Evolutionary conservation across 2,797 vertebrate species (phyloP), one percentile per base, ranked within the genome.

Genomic region (Gadopsis marmoratus): DNA sequence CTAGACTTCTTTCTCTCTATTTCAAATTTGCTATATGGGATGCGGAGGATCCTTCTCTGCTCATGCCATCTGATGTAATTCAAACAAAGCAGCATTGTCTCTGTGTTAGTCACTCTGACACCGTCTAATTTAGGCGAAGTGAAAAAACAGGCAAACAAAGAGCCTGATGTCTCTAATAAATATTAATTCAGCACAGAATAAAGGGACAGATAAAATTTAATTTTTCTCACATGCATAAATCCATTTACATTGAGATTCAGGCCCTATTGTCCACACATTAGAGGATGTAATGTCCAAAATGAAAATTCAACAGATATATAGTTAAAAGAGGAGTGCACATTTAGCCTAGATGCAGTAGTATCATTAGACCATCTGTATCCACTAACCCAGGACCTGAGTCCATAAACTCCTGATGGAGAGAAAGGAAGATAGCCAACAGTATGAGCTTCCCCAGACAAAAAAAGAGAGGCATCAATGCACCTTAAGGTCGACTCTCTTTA

Each of bases 11-110:
- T 26, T 65, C 14, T 61, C 11, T 78, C 4, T 43, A 1, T 45
- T 72, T 73, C 23, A 69, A 8, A 56, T 26, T 58, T 33, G 39
- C 51, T 61, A 19, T 39, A 64, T 47, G 29, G 39, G 56, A 55
- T 39, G 70, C 69, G 3, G 64, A 84, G 66, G 54, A 78, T 83
- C 60, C 68, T 56, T 65, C 59, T 63, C 66, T 61, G 62, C 55
- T 74, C 60, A 45, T 63, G 45, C 66, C 66, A 66, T 83, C 71
- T 85, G 72, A 86, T 86, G 59, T 33, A 59, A 33, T 76, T 74
- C 64, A 76, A 76, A 89, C 87, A 90, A 78, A 82, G 83, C 72
- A 29, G 70, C 80, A 86, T 83, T 87, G 84, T 89, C 82, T 67
- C 39, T 59, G 17, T 78, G 79, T 88, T 85, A 81, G 84, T 90